A percentile compares a stretch with the other conserved stretches of the same genome.
Evolutionary conservation across 2,888 invertebrate species (phyloP).

Genomic region (Acanthopleura granulata): DNA sequence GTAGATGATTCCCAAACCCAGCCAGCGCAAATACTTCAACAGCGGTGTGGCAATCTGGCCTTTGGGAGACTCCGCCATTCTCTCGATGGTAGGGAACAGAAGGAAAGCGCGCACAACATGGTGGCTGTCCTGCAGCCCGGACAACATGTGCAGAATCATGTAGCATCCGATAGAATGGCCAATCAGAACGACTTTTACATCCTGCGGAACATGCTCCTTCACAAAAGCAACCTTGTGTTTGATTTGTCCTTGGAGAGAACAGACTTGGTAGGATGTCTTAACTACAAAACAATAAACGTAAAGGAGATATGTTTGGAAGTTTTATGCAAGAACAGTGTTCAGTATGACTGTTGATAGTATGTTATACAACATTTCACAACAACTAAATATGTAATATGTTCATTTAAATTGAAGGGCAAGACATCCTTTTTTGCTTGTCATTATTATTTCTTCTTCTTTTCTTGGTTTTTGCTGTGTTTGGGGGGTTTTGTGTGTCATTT

Average conservation of each 20-base stretch:
- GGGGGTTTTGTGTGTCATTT: too few species aligned
- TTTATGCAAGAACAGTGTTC: too few species aligned
- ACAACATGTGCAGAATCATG: conserved; percentile 81
- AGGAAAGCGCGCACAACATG: conserved; percentile 73
- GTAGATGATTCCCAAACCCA: conserved; percentile 55
- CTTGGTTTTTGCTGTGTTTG: too few species aligned
- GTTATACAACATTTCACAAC: too few species aligned
- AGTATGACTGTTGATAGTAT: too few species aligned
- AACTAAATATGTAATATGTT: too few species aligned
- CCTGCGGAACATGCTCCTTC: conserved; percentile 78
- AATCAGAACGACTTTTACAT: conserved; percentile 80
- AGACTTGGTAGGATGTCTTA: conserved; percentile 40
- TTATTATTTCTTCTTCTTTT: too few species aligned
- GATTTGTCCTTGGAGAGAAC: conserved; percentile 82
- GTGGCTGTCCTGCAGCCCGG: conserved; percentile 66
- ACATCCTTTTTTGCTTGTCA: too few species aligned
- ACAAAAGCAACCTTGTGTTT: conserved; percentile 85
- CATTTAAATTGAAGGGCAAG: too few species aligned
- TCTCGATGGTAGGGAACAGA: conserved; percentile 89
- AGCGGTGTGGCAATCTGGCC: conserved; percentile 79
- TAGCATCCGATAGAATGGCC: conserved; percentile 94
- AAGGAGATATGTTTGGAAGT: background rate
- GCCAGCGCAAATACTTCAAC: conserved; percentile 71
- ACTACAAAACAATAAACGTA: conserved; percentile 34
- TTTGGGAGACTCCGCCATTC: conserved; percentile 82